Evolutionary conservation across 2,113 vertebrate species (phyloP).

Genomic region (Sialia sialis): DNA sequence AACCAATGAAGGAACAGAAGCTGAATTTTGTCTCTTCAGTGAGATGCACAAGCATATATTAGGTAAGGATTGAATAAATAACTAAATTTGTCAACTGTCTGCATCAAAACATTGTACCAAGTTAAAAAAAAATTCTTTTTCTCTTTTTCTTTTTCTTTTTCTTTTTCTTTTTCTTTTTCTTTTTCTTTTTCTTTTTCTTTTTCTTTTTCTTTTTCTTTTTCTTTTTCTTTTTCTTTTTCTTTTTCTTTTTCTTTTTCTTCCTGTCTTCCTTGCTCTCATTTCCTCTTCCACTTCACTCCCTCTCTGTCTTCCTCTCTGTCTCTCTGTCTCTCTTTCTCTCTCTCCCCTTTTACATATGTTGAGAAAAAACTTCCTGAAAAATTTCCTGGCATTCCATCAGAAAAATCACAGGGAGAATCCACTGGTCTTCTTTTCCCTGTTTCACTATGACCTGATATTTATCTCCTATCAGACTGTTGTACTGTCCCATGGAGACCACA

Average conservation of each 20-base stretch:
- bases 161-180: no score
- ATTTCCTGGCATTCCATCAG: not conserved
- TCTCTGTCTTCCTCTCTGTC: no score
- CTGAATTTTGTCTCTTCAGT: not conserved
- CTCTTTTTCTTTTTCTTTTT: not conserved
- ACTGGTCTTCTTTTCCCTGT: not conserved
- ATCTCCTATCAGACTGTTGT: not conserved
- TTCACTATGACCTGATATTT: not conserved
- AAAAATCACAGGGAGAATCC: not conserved
- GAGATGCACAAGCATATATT: not conserved
- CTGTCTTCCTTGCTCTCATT: no score
- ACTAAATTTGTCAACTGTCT: not conserved
- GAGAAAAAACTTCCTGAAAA: not conserved
- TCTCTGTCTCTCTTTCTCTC: rapidly evolving
- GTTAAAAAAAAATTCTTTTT: not conserved
- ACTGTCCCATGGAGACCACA: not conserved
- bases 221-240: rapidly evolving
- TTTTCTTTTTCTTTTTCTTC: no score
- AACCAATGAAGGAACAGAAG: not conserved
- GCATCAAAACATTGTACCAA: not conserved
- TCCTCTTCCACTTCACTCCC: not conserved
- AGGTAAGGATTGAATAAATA: not conserved
- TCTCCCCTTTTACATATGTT: not conserved
- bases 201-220: no score
- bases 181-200: rapidly evolving